phyloP scores from a whole-genome alignment of 2,888 invertebrate species.

The Odontocolon sp. region DNA sequence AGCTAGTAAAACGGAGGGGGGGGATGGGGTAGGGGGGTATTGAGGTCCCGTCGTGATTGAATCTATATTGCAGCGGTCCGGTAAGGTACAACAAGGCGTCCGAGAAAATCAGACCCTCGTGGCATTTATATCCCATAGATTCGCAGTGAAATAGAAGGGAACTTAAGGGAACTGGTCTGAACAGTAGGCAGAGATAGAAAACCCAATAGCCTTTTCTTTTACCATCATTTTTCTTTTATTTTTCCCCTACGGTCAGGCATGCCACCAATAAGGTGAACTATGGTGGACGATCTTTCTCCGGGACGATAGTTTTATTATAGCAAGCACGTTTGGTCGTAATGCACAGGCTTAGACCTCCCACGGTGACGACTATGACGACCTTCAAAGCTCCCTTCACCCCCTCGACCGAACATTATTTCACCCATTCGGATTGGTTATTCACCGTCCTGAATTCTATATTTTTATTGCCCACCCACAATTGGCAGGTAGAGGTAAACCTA shows the following conservation, averaged over 20 bases:
- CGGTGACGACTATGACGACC: slow-evolving; percentile 38
- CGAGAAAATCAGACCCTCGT: slow-evolving; percentile 34
- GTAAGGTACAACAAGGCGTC: slow-evolving; percentile 50
- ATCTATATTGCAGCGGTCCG: slow-evolving; percentile 54
- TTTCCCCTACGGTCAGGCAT: not conserved
- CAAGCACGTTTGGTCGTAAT: slow-evolving; percentile 64
- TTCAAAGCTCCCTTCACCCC: slow-evolving; percentile 12
- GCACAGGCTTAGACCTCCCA: slow-evolving; percentile 42
- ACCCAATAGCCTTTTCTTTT: not conserved
- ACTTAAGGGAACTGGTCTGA: slow-evolving; percentile 10
- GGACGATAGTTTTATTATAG: slow-evolving; percentile 77
- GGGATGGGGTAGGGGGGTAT: slow-evolving; percentile 10
- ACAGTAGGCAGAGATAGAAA: slow-evolving; percentile 20
- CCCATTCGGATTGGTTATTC: slow-evolving; percentile 51
- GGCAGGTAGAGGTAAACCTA: no score
- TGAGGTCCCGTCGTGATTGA: slow-evolving; percentile 62
- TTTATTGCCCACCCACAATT: no score
- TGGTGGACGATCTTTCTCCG: slow-evolving; percentile 20
- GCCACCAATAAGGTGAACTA: slow-evolving; percentile 37
- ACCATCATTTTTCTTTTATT: slow-evolving; percentile 18
- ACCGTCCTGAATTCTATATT: no score
- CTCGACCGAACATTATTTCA: slow-evolving; percentile 45
- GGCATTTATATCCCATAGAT: slow-evolving; percentile 55
- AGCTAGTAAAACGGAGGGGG: not conserved
- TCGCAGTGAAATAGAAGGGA: slow-evolving; percentile 23